Evolutionary conservation across 2,888 invertebrate species (phyloP), one percentile per base, ranked within the genome.

Genomic region (Drosophila villosipedis): DNA sequence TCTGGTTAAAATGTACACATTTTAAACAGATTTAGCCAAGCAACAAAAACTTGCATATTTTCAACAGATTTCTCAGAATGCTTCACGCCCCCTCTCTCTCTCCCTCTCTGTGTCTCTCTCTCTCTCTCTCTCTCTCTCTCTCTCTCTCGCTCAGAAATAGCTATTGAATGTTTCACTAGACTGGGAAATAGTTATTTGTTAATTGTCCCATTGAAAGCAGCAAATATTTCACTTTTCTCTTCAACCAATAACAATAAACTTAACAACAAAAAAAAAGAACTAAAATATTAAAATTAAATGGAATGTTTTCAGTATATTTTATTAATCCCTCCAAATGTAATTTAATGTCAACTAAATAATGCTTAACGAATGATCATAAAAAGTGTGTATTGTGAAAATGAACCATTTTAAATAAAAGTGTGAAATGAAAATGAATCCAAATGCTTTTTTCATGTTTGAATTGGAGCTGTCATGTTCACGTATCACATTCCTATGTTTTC

Each of bases 41-140:
- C 47, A 47, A 16, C 47, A 22, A 2, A 47, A 22, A 16, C 14
- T 14, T 47, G 1, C 22, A 47, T 16, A 22, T 22, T 22, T 47
- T 22, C 22, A 22, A 22, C 22, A 16, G 16, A 22, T 47, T 22
- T 47, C 16, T 43, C n/a, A 2, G n/a, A 41, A 41, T n/a, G n/a
- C n/a, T 12, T 41, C 41, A 10, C n/a, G 10, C 4, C n/a, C 39
- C 4, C 9, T 4, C 19, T 3, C n/a, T 4, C 3, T 39, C 19
- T 6, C n/a, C 1, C 3, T 25, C 25, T 25, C 25, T 25, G 25
- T 25, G 25, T 25, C 12, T 10, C n/a, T 43, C 12, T 3, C 43
- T 12, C 2, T n/a, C 1, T 10, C 10, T 10, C 2, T n/a, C n/a
- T 1, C 10, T 5, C 5, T n/a, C 41, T n/a, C 0, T 41, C 5